Conservation (phyloP, 2,113 vertebrate species). For the Pleuronectes platessa region DNA sequence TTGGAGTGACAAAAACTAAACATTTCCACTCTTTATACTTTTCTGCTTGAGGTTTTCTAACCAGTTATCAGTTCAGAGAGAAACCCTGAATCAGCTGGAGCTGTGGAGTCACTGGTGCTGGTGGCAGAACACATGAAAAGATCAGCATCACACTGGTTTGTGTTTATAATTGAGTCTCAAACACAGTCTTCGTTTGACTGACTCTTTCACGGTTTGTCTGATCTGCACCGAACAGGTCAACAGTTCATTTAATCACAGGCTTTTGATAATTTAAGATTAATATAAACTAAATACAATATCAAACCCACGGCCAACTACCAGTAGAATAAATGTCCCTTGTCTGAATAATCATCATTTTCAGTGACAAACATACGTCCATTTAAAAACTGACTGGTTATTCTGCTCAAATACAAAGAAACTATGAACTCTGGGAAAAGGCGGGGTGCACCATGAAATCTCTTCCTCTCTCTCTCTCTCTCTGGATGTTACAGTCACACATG, state of each 20-base stretch:
- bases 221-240: too few relatives aligned
- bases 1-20: too few relatives aligned
- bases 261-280: background rate
- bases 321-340: background rate
- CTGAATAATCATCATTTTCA: constrained; percentile 10
- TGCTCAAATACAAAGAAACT: background rate
- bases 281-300: background rate
- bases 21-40: too few relatives aligned
- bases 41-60: background rate
- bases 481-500: constrained; percentile 22
- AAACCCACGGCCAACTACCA: background rate
- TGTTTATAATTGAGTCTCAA: background rate
- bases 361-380: constrained; percentile 7
- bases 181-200: background rate
- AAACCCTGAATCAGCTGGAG: too few relatives aligned
- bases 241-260: background rate
- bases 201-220: too few relatives aligned
- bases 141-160: too few relatives aligned
- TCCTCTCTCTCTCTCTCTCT: constrained; percentile 4
- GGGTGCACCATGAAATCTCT: constrained; percentile 1
- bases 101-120: too few relatives aligned
- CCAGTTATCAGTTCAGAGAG: background rate
- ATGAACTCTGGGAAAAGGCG: background rate
- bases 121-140: too few relatives aligned
- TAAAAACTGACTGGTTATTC: background rate